Evolutionary conservation across 37 sponge, comb jelly and placozoan species (phyloP).

Genomic region (Petrosia ficiformis): DNA sequence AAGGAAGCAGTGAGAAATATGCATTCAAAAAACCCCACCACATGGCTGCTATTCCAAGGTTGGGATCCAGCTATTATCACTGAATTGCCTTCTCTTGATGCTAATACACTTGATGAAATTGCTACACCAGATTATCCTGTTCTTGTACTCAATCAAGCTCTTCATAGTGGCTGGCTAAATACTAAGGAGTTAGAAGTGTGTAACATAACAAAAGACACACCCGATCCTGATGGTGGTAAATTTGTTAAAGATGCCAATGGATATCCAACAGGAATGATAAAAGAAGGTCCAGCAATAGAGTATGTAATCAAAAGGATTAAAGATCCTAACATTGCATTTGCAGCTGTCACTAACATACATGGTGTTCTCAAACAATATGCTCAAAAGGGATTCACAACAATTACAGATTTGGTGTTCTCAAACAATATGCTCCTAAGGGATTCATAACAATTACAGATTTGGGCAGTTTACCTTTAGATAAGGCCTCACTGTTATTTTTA

Average conservation of each 20-base stretch:
- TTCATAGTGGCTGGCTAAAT: conserved; percentile 47
- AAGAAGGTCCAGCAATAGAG: conserved; percentile 17
- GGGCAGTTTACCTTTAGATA: not conserved
- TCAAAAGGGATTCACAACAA: conserved; percentile 52
- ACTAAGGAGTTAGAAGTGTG: conserved; percentile 21
- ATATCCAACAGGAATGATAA: conserved; percentile 34
- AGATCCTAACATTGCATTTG: not conserved
- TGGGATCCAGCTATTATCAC: conserved; percentile 40
- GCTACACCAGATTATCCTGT: conserved; percentile 24
- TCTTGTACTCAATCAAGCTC: conserved; percentile 24
- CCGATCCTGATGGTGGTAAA: conserved; percentile 8
- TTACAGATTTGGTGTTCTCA: conserved; percentile 66
- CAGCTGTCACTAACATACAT: not conserved
- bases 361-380: conserved; percentile 31
- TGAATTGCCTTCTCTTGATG: conserved; percentile 27
- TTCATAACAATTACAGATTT: conserved; percentile 71
- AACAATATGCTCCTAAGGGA: conserved; percentile 36
- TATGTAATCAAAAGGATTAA: not conserved
- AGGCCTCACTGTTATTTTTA: not conserved
- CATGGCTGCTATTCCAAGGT: conserved; percentile 46
- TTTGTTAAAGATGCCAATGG: conserved; percentile 23
- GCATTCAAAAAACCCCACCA: not conserved
- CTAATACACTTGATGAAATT: conserved; percentile 27
- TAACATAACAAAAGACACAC: conserved; percentile 11
- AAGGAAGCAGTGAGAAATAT: not conserved